A percentile compares a stretch with the other conserved stretches of the same genome.
Evolutionary conservation across 2,797 vertebrate species (phyloP).

Genomic region (Babyrousa celebensis): DNA sequence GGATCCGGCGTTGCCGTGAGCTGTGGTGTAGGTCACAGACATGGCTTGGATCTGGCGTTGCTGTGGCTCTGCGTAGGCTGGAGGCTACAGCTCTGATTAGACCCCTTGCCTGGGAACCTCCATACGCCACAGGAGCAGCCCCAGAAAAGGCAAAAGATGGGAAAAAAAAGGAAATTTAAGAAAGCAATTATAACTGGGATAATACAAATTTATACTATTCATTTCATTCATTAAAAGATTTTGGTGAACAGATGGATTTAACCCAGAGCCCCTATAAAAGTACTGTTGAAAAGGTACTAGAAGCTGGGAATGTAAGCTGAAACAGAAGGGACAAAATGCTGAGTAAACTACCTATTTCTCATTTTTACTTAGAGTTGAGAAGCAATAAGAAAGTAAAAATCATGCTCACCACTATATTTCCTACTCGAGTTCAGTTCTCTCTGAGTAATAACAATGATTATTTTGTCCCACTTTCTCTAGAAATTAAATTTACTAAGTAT

Average conservation of each 20-base stretch:
- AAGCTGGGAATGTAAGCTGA: conserved; percentile 11
- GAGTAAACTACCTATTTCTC: conserved; percentile 41
- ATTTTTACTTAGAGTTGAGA: conserved; percentile 69
- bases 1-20: no score
- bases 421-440: conserved; percentile 61
- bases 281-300: background rate
- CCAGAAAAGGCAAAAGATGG: no score
- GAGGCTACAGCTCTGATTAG: no score
- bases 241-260: conserved; percentile 47
- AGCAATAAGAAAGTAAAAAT: conserved; percentile 56
- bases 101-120: no score
- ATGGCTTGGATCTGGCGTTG: no score
- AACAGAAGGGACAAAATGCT: conserved; percentile 15
- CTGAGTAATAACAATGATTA: conserved; percentile 45
- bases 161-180: conserved; percentile 34
- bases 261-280: background rate
- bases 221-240: conserved; percentile 45
- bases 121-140: no score
- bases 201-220: conserved; percentile 41
- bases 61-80: no score
- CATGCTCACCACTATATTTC: conserved; percentile 11
- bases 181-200: conserved; percentile 29
- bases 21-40: no score
- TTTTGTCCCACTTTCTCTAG: conserved; percentile 27
- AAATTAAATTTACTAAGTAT: conserved; percentile 68